These are phyloP conservation scores for Leucania comma DNA, from an alignment of 2,888 invertebrate genomes.

Conservation along the genomic window DNA sequence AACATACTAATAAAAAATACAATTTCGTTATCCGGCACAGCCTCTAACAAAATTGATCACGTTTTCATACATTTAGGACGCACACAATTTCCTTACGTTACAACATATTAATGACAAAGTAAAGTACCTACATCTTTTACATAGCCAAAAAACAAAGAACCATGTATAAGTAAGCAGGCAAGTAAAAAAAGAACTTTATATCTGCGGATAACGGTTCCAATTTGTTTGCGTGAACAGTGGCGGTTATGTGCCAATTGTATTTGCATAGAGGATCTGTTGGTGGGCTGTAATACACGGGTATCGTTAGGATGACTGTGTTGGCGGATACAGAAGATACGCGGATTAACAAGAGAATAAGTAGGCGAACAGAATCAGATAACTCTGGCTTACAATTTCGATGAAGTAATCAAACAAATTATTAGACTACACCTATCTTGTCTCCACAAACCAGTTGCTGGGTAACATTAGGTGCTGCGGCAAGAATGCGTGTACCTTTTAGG, in stretches of 20 bases:
- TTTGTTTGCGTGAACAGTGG: slow-evolving; percentile 35
- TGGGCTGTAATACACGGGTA: slow-evolving; percentile 33
- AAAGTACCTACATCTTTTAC: slow-evolving; percentile 27
- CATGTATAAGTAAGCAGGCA: slow-evolving; percentile 26
- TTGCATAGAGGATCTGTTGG: slow-evolving; percentile 40
- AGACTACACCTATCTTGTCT: too few relatives aligned
- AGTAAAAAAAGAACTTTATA: slow-evolving; percentile 53
- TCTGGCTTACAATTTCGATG: not conserved
- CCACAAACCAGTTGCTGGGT: too few relatives aligned
- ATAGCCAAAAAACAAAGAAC: slow-evolving; percentile 36
- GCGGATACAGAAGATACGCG: not conserved
- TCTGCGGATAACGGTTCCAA: slow-evolving; percentile 40
- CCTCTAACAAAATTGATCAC: slow-evolving; percentile 35
- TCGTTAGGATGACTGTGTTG: slow-evolving; percentile 14
- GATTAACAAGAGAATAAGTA: too few relatives aligned
- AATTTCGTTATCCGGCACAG: not conserved
- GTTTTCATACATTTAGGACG: slow-evolving; percentile 49
- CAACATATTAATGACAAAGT: slow-evolving; percentile 59
- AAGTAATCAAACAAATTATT: too few relatives aligned
- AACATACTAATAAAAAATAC: not conserved
- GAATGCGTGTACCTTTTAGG: too few relatives aligned
- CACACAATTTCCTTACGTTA: slow-evolving; percentile 47
- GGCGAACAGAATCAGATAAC: not conserved
- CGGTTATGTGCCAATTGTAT: slow-evolving; percentile 29
- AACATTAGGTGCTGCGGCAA: too few relatives aligned